Evolutionary conservation across 2,888 invertebrate genomes (phyloP), one percentile per base, ranked within the genome.

Genomic region (Lithophane leautieri): DNA sequence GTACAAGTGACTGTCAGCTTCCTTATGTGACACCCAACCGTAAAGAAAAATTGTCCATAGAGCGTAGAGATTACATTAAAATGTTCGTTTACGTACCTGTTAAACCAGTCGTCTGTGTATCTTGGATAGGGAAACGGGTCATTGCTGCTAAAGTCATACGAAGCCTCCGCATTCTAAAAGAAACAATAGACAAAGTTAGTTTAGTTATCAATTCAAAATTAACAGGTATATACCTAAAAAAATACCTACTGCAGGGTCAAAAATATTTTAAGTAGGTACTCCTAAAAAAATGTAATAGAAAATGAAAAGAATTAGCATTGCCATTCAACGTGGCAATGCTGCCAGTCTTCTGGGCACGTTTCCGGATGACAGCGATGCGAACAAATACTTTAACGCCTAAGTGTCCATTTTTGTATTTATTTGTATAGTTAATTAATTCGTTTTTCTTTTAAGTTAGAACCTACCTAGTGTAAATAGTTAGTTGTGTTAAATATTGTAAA

Each of bases 91-190:
- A 70, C 95, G 97, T 96, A 99, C 99, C 99, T 99, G 97, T 99
- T 99, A 95, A 99, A 99, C 99, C 99, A 99, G 94, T 99, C 99
- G 92, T 99, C 99, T 0, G 99, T 99, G 94, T 99, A 99, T 87
- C 99, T 97, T 3, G 99, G 99, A 95, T 99, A 99, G 0, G 99
- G 99, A 94, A 97, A 99, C 3, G 99, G 99, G 94, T 99, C 99
- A 94, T 99, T 99, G 94, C 99, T 99, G 96, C 99, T 99, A 96
- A 99, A 99, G 95, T 99, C 99, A 93, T 99, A 99, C 89, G 99
- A 99, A 22, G 99, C 99, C 94, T 98, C 98, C 7, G 99, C 99
- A 92, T 99, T 99, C 99, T 99, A 97, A 50, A 97, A 95, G 90
- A 93, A 94, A 81, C 47, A 81, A 78, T 28, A 25, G 4, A 40